These are phyloP conservation scores for Hedya salicella DNA, from an alignment of 2,888 invertebrate genomes.

Conservation along the genomic window DNA sequence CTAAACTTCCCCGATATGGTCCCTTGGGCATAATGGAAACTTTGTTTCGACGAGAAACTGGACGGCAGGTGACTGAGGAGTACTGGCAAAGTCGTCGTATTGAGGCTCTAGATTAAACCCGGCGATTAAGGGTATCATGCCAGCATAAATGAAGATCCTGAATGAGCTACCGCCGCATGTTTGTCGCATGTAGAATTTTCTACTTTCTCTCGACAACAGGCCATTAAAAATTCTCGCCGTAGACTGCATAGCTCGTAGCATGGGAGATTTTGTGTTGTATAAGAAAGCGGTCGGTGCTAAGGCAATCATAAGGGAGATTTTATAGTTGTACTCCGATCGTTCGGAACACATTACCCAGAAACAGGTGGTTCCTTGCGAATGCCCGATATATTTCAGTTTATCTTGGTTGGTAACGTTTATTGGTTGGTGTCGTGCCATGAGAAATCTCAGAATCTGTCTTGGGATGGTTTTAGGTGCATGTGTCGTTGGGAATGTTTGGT, in stretches of 20 bases:
- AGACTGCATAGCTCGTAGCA: conserved; percentile 59
- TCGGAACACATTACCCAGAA: conserved; percentile 85
- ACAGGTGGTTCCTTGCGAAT: conserved; percentile 88
- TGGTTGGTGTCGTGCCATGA: conserved; percentile 93
- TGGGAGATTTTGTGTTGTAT: conserved; percentile 66
- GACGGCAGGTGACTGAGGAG: conserved; percentile 82
- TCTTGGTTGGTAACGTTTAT: conserved; percentile 77
- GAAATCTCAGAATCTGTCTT: conserved; percentile 87
- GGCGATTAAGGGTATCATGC: conserved; percentile 83
- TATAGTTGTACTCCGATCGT: conserved; percentile 82
- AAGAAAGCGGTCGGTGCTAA: conserved; percentile 86
- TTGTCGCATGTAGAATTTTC: conserved; percentile 42
- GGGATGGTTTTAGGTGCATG: conserved; percentile 60
- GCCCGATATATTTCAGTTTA: conserved; percentile 87
- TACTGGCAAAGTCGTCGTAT: conserved; percentile 84
- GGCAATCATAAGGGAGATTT: conserved; percentile 81
- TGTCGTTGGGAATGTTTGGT: conserved; percentile 87
- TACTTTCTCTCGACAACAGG: conserved; percentile 61
- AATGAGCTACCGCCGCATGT: conserved; percentile 75
- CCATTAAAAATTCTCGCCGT: conserved; percentile 60
- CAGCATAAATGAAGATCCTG: conserved; percentile 83
- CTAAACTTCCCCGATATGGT: conserved; percentile 63
- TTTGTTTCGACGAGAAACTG: conserved; percentile 81
- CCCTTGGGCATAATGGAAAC: conserved; percentile 82
- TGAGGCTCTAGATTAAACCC: conserved; percentile 84